Base-by-base conservation (phyloP, 1,140 invertebrate genomes). In the Harpegnathos saltator region DNA sequence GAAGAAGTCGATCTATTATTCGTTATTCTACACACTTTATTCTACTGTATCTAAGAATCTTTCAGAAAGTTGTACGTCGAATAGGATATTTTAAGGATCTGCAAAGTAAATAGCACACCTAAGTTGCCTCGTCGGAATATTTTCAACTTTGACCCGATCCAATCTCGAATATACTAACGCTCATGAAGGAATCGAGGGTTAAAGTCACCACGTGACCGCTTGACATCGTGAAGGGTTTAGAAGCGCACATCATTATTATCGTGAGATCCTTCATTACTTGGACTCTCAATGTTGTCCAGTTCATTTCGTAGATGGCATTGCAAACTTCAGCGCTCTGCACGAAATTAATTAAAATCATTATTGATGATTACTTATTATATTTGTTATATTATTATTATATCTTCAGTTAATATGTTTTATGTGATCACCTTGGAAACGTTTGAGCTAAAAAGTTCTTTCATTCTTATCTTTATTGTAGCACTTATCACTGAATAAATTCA, bases 41-140 rank as follows among this genome's bases (percentile, higher is more conserved):
- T 17, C 33, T 19, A 54, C 24, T 85, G 50, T 3, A 12, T n/a
- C 1, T 72, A 71, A 15, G 59, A 61, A 14, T 56, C 65, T 83
- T 86, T 77, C 22, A 91, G 59, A n/a, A 91, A 62, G 50, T 91
- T 91, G 58, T 86, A 91, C 11, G 86, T 72, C 9, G 90, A 89
- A n/a, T 91, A 91, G 0, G 90, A 82, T 0, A 85, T n/a, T 61
- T 91, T 91, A 11, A 90, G 44, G 33, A 91, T 83, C 89, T 91
- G 66, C 5, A 62, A 73, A 85, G 82, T 44, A 81, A n/a, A 54
- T 17, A 66, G 56, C 54, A 12, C 3, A 24, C 15, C 7, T n/a
- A 14, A 69, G n/a, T 14, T n/a, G 1, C 69, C n/a, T 24, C 11
- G 12, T 0, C 4, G 66, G 17, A 15, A 48, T 29, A 29, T 33